Evolutionary conservation across 2,113 vertebrate species (phyloP).

Genomic region (Vimba vimba): DNA sequence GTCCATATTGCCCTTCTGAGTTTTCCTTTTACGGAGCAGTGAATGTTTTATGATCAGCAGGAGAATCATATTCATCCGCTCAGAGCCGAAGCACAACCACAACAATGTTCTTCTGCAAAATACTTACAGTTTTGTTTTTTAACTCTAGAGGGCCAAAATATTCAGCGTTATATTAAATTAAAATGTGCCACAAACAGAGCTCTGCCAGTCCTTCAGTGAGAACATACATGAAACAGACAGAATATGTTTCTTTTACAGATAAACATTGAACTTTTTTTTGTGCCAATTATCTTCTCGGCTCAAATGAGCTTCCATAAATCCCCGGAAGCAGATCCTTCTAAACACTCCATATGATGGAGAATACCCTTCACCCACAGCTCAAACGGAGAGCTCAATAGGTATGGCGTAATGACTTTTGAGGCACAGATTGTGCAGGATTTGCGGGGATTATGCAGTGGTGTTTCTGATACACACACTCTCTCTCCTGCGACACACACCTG

Average conservation of each 20-base stretch:
- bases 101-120: no score
- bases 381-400: constrained; percentile 42
- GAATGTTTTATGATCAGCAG: no score
- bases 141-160: no score
- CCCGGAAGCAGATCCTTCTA: not conserved
- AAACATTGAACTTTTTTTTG: not conserved
- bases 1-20: no score
- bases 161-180: no score
- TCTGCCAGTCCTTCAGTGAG: not conserved
- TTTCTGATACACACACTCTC: not conserved
- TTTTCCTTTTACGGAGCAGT: no score
- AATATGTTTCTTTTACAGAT: not conserved
- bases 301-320: constrained; percentile 5
- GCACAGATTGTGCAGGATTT: constrained; percentile 56
- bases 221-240: not conserved
- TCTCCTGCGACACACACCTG: constrained; percentile 41
- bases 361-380: constrained; percentile 16
- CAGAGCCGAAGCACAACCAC: no score
- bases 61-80: no score
- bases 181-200: not conserved
- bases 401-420: constrained; percentile 58
- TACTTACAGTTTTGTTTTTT: no score
- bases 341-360: constrained; percentile 29
- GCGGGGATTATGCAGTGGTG: constrained; percentile 47
- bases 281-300: not conserved